phyloP scores from a whole-genome alignment of 2,113 vertebrate species.

The Corythornis vintsioides region DNA sequence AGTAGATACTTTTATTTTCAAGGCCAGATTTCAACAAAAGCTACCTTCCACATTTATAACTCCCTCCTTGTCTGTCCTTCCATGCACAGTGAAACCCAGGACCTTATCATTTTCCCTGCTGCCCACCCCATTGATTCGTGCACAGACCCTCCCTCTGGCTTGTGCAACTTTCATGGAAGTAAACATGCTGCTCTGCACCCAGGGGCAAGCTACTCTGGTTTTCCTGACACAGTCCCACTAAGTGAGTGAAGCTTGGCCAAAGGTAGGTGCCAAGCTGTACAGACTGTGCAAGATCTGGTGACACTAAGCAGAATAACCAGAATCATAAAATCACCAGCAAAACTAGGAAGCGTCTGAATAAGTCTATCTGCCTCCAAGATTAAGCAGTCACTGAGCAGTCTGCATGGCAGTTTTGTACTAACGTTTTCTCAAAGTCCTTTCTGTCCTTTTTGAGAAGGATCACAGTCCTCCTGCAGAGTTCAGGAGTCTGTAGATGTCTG shows the following conservation, averaged over 20 bases:
- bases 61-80: not conserved
- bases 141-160: not conserved
- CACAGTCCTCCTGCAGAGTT: not conserved
- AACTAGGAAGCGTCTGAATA: not conserved
- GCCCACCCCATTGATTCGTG: accelerated
- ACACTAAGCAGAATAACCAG: not conserved
- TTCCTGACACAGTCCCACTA: not conserved
- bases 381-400: not conserved
- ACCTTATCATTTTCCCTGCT: not conserved
- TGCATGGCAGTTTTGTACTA: not conserved
- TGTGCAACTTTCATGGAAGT: not conserved
- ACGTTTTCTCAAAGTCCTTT: not conserved
- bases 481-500: not conserved
- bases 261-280: not conserved
- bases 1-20: not conserved
- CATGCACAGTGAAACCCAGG: not conserved
- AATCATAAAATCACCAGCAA: not conserved
- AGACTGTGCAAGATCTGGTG: not conserved
- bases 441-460: not conserved
- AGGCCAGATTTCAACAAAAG: not conserved
- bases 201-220: not conserved
- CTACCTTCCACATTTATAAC: not conserved
- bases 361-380: not conserved
- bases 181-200: not conserved
- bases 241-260: not conserved